Percentiles rank a stretch among this genome's conserved stretches.
phyloP scores from a whole-genome alignment of 2,113 vertebrate species.

The Cyrtonyx montezumae region DNA sequence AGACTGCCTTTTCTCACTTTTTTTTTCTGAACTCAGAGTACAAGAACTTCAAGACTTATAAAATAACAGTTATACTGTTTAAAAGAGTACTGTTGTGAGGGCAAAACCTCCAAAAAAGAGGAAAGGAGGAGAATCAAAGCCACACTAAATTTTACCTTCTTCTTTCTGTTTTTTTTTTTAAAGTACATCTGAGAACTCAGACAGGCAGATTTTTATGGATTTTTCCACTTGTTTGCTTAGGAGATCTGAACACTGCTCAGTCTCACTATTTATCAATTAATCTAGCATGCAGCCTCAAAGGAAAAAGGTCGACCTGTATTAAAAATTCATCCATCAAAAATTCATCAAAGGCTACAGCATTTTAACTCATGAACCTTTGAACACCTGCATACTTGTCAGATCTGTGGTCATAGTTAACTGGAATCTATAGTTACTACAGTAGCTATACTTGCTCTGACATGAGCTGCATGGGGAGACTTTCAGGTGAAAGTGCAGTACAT shows the following conservation, averaged over 20 bases:
- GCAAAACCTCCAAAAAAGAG: conserved; percentile 7
- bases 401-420: conserved; percentile 77
- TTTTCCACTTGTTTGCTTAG: conserved; percentile 82
- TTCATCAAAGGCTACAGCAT: conserved; percentile 84
- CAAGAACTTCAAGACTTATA: conserved; percentile 4
- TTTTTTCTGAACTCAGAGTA: neutral
- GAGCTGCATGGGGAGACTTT: conserved; percentile 60
- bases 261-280: conserved; percentile 87
- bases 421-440: conserved; percentile 74
- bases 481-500: conserved; percentile 21
- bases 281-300: conserved; percentile 81
- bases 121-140: conserved; percentile 30
- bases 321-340: conserved; percentile 87
- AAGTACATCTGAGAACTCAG: conserved; percentile 74
- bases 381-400: conserved; percentile 80
- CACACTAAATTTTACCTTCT: conserved; percentile 60
- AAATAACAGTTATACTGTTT: neutral
- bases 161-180: conserved; percentile 63
- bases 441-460: conserved; percentile 58
- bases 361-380: conserved; percentile 84
- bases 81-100: neutral
- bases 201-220: conserved; percentile 74
- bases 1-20: neutral
- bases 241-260: conserved; percentile 73
- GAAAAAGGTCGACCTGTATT: conserved; percentile 80